These are phyloP conservation scores for Pseudomyrmex gracilis DNA, from an alignment of 1,140 invertebrate species.

Conservation along the genomic window DNA sequence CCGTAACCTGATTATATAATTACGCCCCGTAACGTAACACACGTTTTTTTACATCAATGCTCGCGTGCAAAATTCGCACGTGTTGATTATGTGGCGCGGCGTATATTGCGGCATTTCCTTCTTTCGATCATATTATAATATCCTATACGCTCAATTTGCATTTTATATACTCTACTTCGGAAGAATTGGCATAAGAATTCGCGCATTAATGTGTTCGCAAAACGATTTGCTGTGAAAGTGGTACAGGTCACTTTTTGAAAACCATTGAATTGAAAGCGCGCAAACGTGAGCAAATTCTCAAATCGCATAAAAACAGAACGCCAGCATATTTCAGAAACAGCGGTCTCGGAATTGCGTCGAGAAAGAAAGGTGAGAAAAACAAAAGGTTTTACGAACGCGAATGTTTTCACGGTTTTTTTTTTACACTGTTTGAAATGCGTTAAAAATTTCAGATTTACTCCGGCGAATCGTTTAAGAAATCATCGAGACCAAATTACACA, in stretches of 20 bases:
- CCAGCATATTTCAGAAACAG: neutral
- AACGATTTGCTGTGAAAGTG: conserved; percentile 19
- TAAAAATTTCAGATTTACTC: no score
- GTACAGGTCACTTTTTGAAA: conserved; percentile 21
- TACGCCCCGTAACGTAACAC: conserved; percentile 52
- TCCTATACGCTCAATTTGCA: neutral
- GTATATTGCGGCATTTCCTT: conserved; percentile 17
- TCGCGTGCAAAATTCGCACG: conserved; percentile 48
- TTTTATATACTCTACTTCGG: conserved; percentile 6
- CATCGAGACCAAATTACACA: neutral
- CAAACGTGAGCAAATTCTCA: conserved; percentile 2
- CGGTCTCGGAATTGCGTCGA: neutral
- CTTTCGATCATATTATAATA: neutral
- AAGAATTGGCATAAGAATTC: neutral
- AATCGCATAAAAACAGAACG: neutral
- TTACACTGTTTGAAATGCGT: no score
- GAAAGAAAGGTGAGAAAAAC: no score
- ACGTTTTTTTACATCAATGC: conserved; percentile 51
- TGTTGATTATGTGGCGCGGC: conserved; percentile 52
- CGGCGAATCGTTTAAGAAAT: no score
- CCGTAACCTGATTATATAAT: conserved; percentile 66
- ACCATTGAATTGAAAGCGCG: neutral
- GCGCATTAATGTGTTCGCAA: neutral
- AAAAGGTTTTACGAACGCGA: no score
- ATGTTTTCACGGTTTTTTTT: no score